Conservation (phyloP, 2,797 vertebrate genomes). For the Falco columbarius region DNA sequence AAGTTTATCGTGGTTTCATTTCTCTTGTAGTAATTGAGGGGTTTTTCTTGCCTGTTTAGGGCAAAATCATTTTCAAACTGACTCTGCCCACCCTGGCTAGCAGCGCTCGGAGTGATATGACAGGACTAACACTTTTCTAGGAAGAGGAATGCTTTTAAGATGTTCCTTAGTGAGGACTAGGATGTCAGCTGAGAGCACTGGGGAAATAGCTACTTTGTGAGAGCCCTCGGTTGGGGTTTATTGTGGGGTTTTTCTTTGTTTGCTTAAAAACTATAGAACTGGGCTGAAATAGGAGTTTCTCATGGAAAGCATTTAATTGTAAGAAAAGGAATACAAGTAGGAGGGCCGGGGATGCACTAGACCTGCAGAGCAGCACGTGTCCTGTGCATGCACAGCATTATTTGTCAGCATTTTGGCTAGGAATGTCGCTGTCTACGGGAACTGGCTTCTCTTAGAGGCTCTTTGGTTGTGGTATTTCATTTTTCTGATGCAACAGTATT, state of each 20-base stretch:
- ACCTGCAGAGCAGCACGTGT: not conserved
- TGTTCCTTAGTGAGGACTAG: not conserved
- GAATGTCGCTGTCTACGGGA: not conserved
- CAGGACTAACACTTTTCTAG: not conserved
- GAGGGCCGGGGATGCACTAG: not conserved
- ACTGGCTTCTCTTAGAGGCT: not conserved
- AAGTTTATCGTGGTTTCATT: not conserved
- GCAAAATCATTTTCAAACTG: not conserved
- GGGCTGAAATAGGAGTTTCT: not conserved
- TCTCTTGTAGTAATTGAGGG: not conserved
- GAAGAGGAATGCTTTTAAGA: not conserved
- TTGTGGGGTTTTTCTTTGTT: not conserved
- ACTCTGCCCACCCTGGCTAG: not conserved
- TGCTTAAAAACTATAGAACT: not conserved
- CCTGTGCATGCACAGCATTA: accelerated
- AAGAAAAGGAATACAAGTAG: not conserved
- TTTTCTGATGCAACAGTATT: not conserved
- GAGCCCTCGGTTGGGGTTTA: not conserved
- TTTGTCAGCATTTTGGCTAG: not conserved
- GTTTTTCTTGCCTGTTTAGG: not conserved
- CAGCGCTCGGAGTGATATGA: not conserved
- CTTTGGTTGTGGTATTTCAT: not conserved
- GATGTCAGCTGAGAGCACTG: not conserved
- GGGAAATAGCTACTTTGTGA: not conserved
- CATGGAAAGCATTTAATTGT: accelerated